Base-by-base conservation (phyloP, 2,797 vertebrate genomes). In the Siniperca undulata region DNA sequence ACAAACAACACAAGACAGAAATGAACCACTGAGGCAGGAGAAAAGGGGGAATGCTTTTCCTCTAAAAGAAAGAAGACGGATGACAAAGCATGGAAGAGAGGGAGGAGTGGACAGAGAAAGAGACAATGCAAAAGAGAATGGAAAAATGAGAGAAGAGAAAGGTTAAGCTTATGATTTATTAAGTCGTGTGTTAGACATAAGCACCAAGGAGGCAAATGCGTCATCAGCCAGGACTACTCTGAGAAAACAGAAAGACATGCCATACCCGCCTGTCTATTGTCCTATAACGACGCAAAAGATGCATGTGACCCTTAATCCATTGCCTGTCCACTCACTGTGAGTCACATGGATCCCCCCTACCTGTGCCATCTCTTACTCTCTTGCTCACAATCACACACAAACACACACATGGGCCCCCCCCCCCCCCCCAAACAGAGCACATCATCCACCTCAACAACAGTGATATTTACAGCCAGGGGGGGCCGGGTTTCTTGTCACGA, bases 1-100 rank as follows among this genome's bases (percentile, higher is more conserved):
- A 88, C 91, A 93, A 93, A 94, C 91, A 95, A 92, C 89, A 86
- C 87, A 77, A 91, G 89, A 86, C 89, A 91, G 86, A 93, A 92
- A 93, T 86, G 81, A 94, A 91, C 87, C 92, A 89, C 83, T 75
- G 88, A 92, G 92, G 92, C 90, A 83, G 75, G 88, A 87, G 78
- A 83, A 88, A 81, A 74, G 68, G 69, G 87, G 76, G 80, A 80
- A 80, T 83, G 80, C 84, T 91, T 92, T 85, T 81, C 76, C 83
- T 88, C 78, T 59, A 61, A 90, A 78, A 84, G 80, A 89, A 62
- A 82, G 82, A 86, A 89, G 88, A 90, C 22, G 16, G 88, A 92
- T 88, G 91, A 91, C 64, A 83, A 77, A 88, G 90, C 80, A 82
- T 27, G 10, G 83, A 36, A 59, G 80, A 79, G 84, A 80, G 53